phyloP scores from a whole-genome alignment of 2,888 invertebrate genomes.

The Drosophila emarginata region DNA sequence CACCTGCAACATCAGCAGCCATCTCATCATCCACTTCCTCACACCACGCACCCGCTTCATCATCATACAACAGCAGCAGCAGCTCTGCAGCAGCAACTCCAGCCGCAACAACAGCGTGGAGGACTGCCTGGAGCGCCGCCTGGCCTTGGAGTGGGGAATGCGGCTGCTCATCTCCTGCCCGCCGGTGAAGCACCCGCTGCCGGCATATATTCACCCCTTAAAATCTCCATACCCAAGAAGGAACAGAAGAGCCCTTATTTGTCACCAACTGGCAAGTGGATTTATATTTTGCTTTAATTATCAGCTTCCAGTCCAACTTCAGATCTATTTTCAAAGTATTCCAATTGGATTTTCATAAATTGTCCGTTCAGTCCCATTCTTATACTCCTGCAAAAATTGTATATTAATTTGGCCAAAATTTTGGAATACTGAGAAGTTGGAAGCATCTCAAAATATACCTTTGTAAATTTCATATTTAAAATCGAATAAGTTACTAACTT shows the following conservation, averaged over 20 bases:
- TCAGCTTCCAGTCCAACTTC: not conserved
- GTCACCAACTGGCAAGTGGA: slow-evolving; percentile 90
- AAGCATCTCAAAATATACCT: too few species aligned
- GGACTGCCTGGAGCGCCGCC: slow-evolving; percentile 41
- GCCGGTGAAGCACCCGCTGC: slow-evolving; percentile 72
- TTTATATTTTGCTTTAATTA: not conserved
- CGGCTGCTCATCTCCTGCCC: slow-evolving; percentile 71
- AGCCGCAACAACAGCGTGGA: slow-evolving; percentile 30
- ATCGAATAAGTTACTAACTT: not conserved
- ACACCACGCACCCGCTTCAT: slow-evolving; percentile 68
- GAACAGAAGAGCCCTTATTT: slow-evolving; percentile 91
- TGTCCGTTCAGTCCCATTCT: too few species aligned
- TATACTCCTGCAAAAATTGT: too few species aligned
- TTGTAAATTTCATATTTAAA: too few species aligned
- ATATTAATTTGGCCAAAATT: too few species aligned
- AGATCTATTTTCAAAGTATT: not conserved
- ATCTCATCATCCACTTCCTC: slow-evolving; percentile 54
- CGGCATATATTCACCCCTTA: slow-evolving; percentile 82
- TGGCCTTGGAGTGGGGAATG: slow-evolving; percentile 2
- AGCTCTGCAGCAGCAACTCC: slow-evolving; percentile 55
- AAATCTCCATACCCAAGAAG: slow-evolving; percentile 83
- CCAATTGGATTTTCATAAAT: slow-evolving; percentile 11
- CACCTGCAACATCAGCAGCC: slow-evolving; percentile 62
- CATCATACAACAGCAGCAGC: slow-evolving; percentile 61
- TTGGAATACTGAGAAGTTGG: too few species aligned